A percentile compares a stretch with the other conserved stretches of the same genome.
These are phyloP conservation scores for Acrobasis repandana DNA, from an alignment of 2,888 invertebrate species.

Conservation along the genomic window DNA sequence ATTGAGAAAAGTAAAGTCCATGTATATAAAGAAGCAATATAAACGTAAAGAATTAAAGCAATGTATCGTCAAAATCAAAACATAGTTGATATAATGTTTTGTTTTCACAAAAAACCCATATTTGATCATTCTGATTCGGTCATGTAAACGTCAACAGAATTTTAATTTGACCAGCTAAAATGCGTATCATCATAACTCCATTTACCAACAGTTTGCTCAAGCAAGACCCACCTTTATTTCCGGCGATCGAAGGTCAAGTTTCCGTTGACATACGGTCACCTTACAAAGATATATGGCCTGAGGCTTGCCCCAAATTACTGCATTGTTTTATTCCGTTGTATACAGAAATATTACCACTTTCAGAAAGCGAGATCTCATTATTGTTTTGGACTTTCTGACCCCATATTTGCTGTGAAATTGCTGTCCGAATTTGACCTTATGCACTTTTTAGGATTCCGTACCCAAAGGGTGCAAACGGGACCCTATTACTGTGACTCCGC, in stretches of 20 bases:
- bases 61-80: no score
- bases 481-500: no score
- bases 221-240: slow-evolving; percentile 14
- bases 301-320: neutral
- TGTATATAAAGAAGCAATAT: no score
- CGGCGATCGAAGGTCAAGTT: slow-evolving; percentile 17
- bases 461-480: no score
- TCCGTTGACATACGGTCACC: slow-evolving; percentile 1
- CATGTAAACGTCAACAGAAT: no score
- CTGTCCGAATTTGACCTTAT: neutral
- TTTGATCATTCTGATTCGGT: no score
- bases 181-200: slow-evolving; percentile 12
- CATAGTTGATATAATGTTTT: no score
- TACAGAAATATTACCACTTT: slow-evolving; percentile 5
- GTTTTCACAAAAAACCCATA: no score
- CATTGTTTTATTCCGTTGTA: neutral
- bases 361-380: neutral
- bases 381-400: slow-evolving; percentile 2
- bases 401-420: slow-evolving; percentile 4
- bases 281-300: neutral
- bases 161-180: neutral
- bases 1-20: no score
- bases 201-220: slow-evolving; percentile 4
- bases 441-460: neutral
- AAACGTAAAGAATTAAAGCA: no score